phyloP scores from a whole-genome alignment of 1,140 invertebrate genomes.

The Drosophila mojavensis region DNA sequence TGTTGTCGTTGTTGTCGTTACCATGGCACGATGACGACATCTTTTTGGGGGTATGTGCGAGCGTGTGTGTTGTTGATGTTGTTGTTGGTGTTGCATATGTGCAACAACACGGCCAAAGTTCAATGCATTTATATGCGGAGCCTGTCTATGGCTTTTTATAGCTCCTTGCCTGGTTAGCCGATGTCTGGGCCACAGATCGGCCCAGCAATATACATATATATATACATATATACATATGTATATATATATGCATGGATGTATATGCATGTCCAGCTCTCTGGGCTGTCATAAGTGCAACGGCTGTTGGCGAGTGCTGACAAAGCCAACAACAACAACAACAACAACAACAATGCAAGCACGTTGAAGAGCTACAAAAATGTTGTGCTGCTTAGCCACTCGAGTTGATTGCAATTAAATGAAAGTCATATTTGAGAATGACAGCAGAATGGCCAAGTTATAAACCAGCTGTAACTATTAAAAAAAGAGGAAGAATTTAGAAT shows the following conservation, averaged over 20 bases:
- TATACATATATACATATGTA: not conserved
- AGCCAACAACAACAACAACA: not conserved
- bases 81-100: constrained; percentile 23
- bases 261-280: not conserved
- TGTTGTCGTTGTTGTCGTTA: constrained; percentile 42
- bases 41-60: constrained; percentile 59
- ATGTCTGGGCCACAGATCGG: constrained; percentile 17
- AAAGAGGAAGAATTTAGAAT: too few relatives aligned
- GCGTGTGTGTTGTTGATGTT: constrained; percentile 29
- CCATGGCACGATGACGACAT: constrained; percentile 78
- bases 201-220: not conserved
- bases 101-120: constrained; percentile 69
- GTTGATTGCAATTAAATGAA: constrained; percentile 17
- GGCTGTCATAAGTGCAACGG: constrained; percentile 30
- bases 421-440: not conserved
- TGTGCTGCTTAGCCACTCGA: not conserved
- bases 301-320: not conserved
- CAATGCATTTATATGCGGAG: constrained; percentile 66
- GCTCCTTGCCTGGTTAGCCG: constrained; percentile 45
- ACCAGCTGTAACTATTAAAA: too few relatives aligned
- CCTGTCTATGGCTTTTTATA: constrained; percentile 70
- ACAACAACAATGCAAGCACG: not conserved
- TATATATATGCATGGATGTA: too few relatives aligned
- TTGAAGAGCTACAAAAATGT: not conserved
- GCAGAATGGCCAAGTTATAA: too few relatives aligned